These are phyloP conservation scores for Mythimna lalbum DNA, from an alignment of 2,888 invertebrate species.

Conservation along the genomic window DNA sequence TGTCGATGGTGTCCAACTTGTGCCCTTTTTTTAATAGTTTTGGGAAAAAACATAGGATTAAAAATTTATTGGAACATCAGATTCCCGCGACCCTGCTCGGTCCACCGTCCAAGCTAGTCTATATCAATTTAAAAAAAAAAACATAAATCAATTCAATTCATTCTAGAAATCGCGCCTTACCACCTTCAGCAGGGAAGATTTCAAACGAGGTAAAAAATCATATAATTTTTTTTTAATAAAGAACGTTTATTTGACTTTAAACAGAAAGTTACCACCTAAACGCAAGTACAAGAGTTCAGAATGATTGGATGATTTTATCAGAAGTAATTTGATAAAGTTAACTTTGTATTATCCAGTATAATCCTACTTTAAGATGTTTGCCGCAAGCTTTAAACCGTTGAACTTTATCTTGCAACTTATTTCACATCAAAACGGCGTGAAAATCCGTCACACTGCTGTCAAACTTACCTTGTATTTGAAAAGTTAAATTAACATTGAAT, in stretches of 20 bases:
- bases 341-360: slow-evolving; percentile 53
- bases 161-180: no score
- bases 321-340: slow-evolving; percentile 60
- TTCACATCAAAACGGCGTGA: slow-evolving; percentile 55
- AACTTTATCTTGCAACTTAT: slow-evolving; percentile 59
- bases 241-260: not conserved
- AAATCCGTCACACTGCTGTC: slow-evolving; percentile 53
- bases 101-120: no score
- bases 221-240: no score
- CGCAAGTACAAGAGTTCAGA: slow-evolving; percentile 39
- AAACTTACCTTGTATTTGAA: slow-evolving; percentile 41
- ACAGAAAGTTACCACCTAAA: slow-evolving; percentile 17
- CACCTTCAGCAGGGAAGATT: no score
- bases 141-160: no score
- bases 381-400: slow-evolving; percentile 50
- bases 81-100: no score
- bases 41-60: no score
- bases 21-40: no score
- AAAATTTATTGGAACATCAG: no score
- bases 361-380: slow-evolving; percentile 58
- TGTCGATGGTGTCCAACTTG: no score
- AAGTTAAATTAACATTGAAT: slow-evolving; percentile 10
- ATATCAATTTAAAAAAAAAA: no score
- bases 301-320: slow-evolving; percentile 43
- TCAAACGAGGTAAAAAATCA: no score